phyloP scores from a whole-genome alignment of 2,113 vertebrate genomes.

The Sakesphorus luctuosus region DNA sequence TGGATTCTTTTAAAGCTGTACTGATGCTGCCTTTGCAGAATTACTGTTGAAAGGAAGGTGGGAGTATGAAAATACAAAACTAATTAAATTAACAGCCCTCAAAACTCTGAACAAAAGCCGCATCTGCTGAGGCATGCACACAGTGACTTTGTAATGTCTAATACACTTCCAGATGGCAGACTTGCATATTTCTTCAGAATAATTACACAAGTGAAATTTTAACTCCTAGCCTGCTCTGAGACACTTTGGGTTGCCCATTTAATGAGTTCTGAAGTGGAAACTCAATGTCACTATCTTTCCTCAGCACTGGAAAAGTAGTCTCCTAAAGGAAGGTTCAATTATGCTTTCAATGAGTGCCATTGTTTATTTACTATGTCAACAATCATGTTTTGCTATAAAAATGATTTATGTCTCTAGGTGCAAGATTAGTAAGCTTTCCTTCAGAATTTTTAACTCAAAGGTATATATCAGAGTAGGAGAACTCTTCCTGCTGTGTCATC shows the following conservation, averaged over 20 bases:
- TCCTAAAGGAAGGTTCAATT: not conserved
- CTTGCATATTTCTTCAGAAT: conserved; percentile 56
- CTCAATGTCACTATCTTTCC: not conserved
- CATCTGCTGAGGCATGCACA: conserved; percentile 63
- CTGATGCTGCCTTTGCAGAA: conserved; percentile 8
- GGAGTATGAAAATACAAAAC: conserved; percentile 62
- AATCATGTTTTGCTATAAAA: not conserved
- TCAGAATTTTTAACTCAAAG: not conserved
- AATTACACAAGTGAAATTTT: conserved; percentile 54
- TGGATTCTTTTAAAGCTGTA: not conserved
- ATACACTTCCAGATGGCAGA: conserved; percentile 67
- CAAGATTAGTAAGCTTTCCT: not conserved
- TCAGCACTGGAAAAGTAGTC: not conserved
- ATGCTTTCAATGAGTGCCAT: not conserved
- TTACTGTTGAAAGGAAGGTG: conserved; percentile 52
- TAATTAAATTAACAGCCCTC: conserved; percentile 70
- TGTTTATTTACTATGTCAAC: not conserved
- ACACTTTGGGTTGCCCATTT: not conserved
- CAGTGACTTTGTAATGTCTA: conserved; percentile 58
- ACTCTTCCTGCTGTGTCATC: not conserved
- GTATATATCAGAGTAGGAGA: not conserved
- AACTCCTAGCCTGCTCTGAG: conserved; percentile 41
- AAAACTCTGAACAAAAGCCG: conserved; percentile 67
- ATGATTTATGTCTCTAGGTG: not conserved
- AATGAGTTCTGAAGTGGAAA: conserved; percentile 19